These are phyloP conservation scores for Trichoplax adhaerens DNA, from an alignment of 37 sponge, comb jelly and placozoan species.

Conservation along the genomic window DNA sequence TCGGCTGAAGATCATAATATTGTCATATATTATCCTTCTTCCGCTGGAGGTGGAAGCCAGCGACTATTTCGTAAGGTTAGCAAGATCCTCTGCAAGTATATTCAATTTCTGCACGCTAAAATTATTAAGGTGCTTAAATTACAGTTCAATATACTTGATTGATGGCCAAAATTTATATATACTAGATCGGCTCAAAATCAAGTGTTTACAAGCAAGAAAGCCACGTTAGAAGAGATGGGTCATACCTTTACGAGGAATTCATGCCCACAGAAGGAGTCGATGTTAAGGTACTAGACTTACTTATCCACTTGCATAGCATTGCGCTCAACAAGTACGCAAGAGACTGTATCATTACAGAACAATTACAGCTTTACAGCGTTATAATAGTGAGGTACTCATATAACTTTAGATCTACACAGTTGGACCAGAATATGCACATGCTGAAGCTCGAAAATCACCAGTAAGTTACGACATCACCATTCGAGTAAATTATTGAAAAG, in stretches of 20 bases:
- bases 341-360: too few relatives aligned
- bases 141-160: not conserved
- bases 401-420: slow-evolving; percentile 59
- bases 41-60: slow-evolving; percentile 81
- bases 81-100: not conserved
- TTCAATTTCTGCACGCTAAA: not conserved
- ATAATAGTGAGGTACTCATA: too few relatives aligned
- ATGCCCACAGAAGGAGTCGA: slow-evolving; percentile 87
- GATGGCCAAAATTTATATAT: not conserved
- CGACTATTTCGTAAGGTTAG: slow-evolving; percentile 81
- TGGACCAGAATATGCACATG: slow-evolving; percentile 88
- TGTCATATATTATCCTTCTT: slow-evolving; percentile 83
- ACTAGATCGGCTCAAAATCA: slow-evolving; percentile 50
- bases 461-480: slow-evolving; percentile 26
- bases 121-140: not conserved
- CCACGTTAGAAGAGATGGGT: slow-evolving; percentile 44
- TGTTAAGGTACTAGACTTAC: slow-evolving; percentile 29
- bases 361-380: too few relatives aligned
- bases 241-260: slow-evolving; percentile 90
- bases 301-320: too few relatives aligned
- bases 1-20: slow-evolving; percentile 85
- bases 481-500: not conserved
- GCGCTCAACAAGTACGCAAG: too few relatives aligned
- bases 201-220: slow-evolving; percentile 55
- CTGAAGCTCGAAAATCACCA: slow-evolving; percentile 90